Base-by-base conservation (phyloP, 2,113 vertebrate genomes). In the Coptodon bakossiorum region DNA sequence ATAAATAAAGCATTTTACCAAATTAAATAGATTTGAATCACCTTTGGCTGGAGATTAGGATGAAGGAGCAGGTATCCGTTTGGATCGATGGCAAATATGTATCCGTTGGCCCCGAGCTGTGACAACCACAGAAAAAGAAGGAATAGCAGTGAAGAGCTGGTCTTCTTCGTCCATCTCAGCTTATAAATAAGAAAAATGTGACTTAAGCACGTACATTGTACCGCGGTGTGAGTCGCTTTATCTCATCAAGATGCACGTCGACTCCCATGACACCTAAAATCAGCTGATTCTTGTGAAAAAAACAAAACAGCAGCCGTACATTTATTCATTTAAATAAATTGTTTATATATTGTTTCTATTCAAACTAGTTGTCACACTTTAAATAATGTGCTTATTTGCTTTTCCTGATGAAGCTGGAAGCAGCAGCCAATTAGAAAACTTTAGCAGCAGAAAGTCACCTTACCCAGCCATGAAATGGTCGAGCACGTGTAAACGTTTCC, bases 191-290 rank as follows among this genome's bases (percentile, higher is more conserved):
- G 7, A 84, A n/a, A 81, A 50, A 45, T 57, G 17, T 54, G 66
- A 50, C 6, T 16, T 24, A 79, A 78, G 24, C 40, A 97, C 97
- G 86, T 94, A 99, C 99, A 1, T 98, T 99, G 95, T 98, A 99
- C 53, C 97, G 97, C 0, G 98, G 98, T 0, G 98, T 99, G 90
- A 99, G 96, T 86, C 95, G 98, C 95, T 98, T 99, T 95, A 99
- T 98, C 93, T 99, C 99, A 2, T 98, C 98, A 59, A 99, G 97
- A 94, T 99, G 98, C 84, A 99, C 98, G 0, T 99, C 99, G 0
- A 99, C 98, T 57, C 98, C 99, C 98, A 99, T 99, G 86, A 99
- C 99, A 0, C 99, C 98, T 80, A 99, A 96, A 92, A 99, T 99
- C 85, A 99, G 97, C 96, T 99, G 99, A 95, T 99, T 99, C 98